Percentiles rank a stretch among this genome's conserved stretches.
These are phyloP conservation scores for Cheilosia scutellata DNA, from an alignment of 2,888 invertebrate genomes.

Conservation along the genomic window DNA sequence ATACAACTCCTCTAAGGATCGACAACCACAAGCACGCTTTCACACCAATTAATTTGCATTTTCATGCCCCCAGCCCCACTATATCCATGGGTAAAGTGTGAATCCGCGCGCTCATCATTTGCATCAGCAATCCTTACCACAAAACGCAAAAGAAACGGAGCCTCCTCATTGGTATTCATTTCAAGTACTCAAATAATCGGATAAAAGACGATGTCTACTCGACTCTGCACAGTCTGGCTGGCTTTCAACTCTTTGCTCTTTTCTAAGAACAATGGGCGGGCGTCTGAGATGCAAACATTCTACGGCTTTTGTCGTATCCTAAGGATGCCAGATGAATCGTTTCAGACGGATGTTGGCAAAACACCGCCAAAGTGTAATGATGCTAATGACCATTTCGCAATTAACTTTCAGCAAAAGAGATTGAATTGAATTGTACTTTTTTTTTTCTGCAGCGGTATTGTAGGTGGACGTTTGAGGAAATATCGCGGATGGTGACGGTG, in stretches of 20 bases:
- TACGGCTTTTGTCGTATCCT: slow-evolving; percentile 19
- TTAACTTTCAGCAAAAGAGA: slow-evolving; percentile 61
- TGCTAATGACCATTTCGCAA: slow-evolving; percentile 73
- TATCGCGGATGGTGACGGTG: slow-evolving; percentile 4
- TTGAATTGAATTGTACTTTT: slow-evolving; percentile 62
- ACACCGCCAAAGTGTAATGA: slow-evolving; percentile 65
- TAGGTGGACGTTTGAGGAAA: slow-evolving; percentile 30
- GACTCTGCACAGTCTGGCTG: slow-evolving; percentile 10
- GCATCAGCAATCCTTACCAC: slow-evolving; percentile 56
- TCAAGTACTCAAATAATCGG: slow-evolving; percentile 67
- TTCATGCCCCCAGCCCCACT: slow-evolving; percentile 4
- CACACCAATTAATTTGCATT: slow-evolving; percentile 57
- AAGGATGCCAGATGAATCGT: background rate
- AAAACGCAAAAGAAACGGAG: slow-evolving; percentile 22
- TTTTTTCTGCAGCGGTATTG: background rate
- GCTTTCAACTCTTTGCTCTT: slow-evolving; percentile 47
- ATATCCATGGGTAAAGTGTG: slow-evolving; percentile 42
- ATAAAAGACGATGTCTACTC: slow-evolving; percentile 58
- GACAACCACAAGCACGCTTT: slow-evolving; percentile 20
- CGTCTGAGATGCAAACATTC: slow-evolving; percentile 52
- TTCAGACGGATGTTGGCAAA: slow-evolving; percentile 14
- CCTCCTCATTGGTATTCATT: slow-evolving; percentile 72
- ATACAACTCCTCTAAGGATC: slow-evolving; percentile 1
- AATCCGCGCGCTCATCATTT: slow-evolving; percentile 59
- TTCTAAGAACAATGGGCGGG: slow-evolving; percentile 49